Evolutionary conservation across 2,797 vertebrate species (phyloP), one percentile per base, ranked within the genome.

Genomic region (Eleutherodactylus coqui): DNA sequence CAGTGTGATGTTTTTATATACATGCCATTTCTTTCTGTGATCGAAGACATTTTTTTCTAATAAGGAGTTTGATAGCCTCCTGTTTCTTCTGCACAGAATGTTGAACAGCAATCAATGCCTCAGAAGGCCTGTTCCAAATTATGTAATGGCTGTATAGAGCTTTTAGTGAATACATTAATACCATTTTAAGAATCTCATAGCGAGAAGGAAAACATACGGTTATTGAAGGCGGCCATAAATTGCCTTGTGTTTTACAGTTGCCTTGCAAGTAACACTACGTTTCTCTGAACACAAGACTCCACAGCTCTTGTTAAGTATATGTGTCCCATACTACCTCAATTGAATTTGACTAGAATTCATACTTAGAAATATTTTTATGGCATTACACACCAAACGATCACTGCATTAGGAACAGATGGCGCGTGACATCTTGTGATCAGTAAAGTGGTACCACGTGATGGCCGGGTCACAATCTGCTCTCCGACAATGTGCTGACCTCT

Each of bases 91-190:
- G 69, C 78, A 75, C 43, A 64, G 41, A 80, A 75, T 86, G 77
- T 62, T 62, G 67, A 82, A 34, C 32, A 32, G 45, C 58, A 49
- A 76, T 76, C 36, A 32, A 21, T 86, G 78, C 10, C 43, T 64
- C 34, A 3, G 43, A 85, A 72, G 62, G 49, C 53, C 5, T 76
- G 72, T 75, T 82, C 70, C 58, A 9, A 85, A 53, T 75, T 86
- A 80, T 81, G 34, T 78, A 79, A 75, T 62, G 45, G 49, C 36
- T 80, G 14, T 51, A n/a, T 67, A 82, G 70, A 75, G 70, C 72
- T 69, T 86, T 86, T 58, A 86, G 34, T 55, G 85, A 60, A 76
- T 75, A 75, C 53, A 76, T 86, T 75, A 75, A 86, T 86, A 73
- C 24, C 11, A 82, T 86, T 82, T 86, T 81, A 47, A 58, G 64